These are phyloP conservation scores for Sciurus niger DNA, from an alignment of 2,113 vertebrate species.

Conservation along the genomic window DNA sequence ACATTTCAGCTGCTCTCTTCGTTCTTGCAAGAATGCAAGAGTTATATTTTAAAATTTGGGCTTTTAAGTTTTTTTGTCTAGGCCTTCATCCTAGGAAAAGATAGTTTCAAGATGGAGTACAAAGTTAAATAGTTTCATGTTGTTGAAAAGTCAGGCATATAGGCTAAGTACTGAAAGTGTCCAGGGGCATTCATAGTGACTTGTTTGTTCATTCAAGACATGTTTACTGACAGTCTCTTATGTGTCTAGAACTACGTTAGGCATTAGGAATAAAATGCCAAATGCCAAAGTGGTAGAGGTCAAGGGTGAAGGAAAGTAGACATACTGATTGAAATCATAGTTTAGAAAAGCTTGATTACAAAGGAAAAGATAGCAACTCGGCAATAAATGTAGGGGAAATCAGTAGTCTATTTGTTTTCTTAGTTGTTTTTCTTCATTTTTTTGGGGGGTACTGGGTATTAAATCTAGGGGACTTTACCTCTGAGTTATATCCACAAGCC, in stretches of 20 bases:
- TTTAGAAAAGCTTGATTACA: background rate
- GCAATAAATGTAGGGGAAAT: background rate
- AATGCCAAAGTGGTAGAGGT: background rate
- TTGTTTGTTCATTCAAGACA: constrained; percentile 37
- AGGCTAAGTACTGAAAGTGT: constrained; percentile 50
- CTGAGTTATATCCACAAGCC: too few species aligned
- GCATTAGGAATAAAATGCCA: constrained; percentile 27
- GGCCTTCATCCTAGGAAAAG: constrained; percentile 15
- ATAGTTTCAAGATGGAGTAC: background rate
- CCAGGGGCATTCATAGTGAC: background rate
- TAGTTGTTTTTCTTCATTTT: background rate
- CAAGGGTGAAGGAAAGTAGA: background rate
- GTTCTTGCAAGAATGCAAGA: constrained; percentile 49
- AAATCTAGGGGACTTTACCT: too few species aligned
- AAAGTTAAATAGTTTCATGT: background rate
- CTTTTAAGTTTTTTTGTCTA: constrained; percentile 21
- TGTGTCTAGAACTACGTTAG: background rate
- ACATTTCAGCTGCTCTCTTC: constrained; percentile 8
- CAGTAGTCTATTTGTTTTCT: background rate
- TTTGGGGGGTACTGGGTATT: too few species aligned
- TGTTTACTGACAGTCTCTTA: background rate
- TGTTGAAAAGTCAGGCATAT: background rate
- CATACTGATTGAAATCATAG: background rate
- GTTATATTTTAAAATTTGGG: background rate
- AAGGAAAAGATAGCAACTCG: background rate